These are phyloP conservation scores for Dioctria linearis DNA, from an alignment of 2,888 invertebrate species.

Conservation along the genomic window DNA sequence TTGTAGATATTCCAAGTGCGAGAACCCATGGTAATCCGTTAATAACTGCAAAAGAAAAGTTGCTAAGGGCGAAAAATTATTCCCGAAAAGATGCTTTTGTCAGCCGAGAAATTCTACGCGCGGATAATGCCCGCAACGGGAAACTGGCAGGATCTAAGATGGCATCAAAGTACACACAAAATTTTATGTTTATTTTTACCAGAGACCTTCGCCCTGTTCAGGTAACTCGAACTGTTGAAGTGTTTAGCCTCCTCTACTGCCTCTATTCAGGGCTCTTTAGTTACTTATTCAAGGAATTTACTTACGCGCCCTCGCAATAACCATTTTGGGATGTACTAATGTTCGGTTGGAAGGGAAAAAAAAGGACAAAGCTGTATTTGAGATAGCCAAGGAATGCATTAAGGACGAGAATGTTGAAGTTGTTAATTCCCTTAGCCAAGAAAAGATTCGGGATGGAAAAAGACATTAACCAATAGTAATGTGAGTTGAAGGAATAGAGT, in stretches of 20 bases:
- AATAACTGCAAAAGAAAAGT: slow-evolving; percentile 42
- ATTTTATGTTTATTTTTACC: slow-evolving; percentile 41
- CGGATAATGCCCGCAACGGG: slow-evolving; percentile 23
- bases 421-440: neutral
- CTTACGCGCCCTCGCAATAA: slow-evolving; percentile 40
- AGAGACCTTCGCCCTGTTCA: slow-evolving; percentile 18
- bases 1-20: slow-evolving; percentile 3
- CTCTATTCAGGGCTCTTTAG: slow-evolving; percentile 18
- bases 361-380: slow-evolving; percentile 28
- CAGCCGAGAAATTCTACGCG: neutral
- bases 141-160: slow-evolving; percentile 20
- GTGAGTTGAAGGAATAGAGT: neutral
- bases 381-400: slow-evolving; percentile 35
- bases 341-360: slow-evolving; percentile 21
- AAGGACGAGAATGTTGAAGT: slow-evolving; percentile 28
- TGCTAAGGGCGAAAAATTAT: slow-evolving; percentile 17
- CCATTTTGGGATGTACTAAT: slow-evolving; percentile 36
- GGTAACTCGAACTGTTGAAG: slow-evolving; percentile 20
- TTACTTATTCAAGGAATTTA: slow-evolving; percentile 45
- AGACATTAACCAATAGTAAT: neutral
- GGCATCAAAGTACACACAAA: slow-evolving; percentile 32
- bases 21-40: slow-evolving; percentile 29
- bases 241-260: slow-evolving; percentile 23
- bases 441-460: neutral
- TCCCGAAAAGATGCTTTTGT: slow-evolving; percentile 26